A percentile compares a stretch with the other conserved stretches of the same genome.
Conservation (phyloP, 2,113 vertebrate genomes). For the Passer montanus region DNA sequence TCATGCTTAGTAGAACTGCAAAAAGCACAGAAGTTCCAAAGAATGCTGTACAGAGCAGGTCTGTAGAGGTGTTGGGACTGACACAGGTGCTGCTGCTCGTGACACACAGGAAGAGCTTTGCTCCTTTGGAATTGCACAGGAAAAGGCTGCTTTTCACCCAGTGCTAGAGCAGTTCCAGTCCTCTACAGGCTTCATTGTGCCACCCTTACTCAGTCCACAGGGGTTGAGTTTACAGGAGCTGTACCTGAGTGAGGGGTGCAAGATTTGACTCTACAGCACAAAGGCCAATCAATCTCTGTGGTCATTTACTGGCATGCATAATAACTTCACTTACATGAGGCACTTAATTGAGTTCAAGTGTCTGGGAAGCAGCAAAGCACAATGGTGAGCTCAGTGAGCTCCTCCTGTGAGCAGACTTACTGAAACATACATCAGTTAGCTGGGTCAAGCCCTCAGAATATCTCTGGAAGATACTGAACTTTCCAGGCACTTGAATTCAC, state of each 20-base stretch:
- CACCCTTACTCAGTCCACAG: slow-evolving; percentile 37
- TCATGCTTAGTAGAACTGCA: slow-evolving; percentile 12
- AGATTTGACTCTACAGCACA: slow-evolving; percentile 10
- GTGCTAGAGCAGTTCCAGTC: slow-evolving; percentile 14
- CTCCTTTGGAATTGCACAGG: not conserved
- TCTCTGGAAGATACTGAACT: not conserved
- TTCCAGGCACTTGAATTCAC: slow-evolving; percentile 51
- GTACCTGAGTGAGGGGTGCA: slow-evolving; percentile 30
- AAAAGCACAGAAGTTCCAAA: slow-evolving; percentile 16
- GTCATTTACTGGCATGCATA: not conserved
- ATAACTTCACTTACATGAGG: not conserved
- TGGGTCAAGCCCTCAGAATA: not conserved
- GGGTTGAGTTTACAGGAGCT: slow-evolving; percentile 31
- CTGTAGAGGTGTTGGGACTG: not conserved
- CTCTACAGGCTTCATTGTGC: slow-evolving; percentile 12
- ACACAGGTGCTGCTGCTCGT: not conserved
- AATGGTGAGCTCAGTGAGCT: not conserved
- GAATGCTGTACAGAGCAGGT: not conserved
- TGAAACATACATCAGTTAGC: not conserved
- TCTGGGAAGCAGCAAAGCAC: not conserved
- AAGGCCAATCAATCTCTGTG: not conserved
- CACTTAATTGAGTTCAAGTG: not conserved
- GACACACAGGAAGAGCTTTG: not conserved
- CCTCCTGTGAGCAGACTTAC: not conserved
- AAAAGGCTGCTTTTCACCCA: not conserved